Evolutionary conservation across 2,797 vertebrate genomes (phyloP), one percentile per base, ranked within the genome.

Genomic region (Eulemur mongoz): DNA sequence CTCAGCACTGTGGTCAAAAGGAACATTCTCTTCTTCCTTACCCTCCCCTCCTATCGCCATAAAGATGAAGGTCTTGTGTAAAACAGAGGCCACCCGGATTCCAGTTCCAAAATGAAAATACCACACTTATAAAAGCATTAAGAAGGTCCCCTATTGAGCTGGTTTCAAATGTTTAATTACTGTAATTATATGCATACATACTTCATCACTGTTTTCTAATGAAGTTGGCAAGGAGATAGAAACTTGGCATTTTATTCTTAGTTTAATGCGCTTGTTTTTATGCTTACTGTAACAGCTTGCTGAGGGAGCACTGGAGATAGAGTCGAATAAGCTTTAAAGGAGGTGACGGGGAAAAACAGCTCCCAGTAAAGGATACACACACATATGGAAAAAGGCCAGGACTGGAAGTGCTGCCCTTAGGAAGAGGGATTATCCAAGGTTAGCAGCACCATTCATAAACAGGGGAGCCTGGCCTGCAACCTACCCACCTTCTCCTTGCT

Each of bases 161-260:
- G 90, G 80, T 91, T 98, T 91, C 89, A 95, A 98, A 93, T 93
- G 91, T 96, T 97, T 98, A 97, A 97, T 98, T 98, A 98, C 67
- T 97, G 91, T 97, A 94, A 97, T 97, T 96, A 96, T 92, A 94
- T 91, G 93, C 96, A 92, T 94, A 92, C 93, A 61, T 79, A 93
- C 97, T 97, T 97, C 94, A 97, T 97, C 97, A 45, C 90, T 91
- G 93, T 95, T 97, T 97, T 92, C 95, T 90, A 96, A 97, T 35
- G 91, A 89, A 96, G 95, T 61, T 98, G 97, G 97, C 97, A 96
- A 65, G 59, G 83, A 50, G 59, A 92, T 12, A 84, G 95, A 97
- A 96, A 70, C 94, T 94, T 88, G 95, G 97, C 96, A 17, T 97
- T 97, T 95, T 94, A 90, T 85, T 97, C 97, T 0, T 88, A 85